Base-by-base conservation (phyloP, 2,888 invertebrate genomes). In the Bhutanitis thaidina region DNA sequence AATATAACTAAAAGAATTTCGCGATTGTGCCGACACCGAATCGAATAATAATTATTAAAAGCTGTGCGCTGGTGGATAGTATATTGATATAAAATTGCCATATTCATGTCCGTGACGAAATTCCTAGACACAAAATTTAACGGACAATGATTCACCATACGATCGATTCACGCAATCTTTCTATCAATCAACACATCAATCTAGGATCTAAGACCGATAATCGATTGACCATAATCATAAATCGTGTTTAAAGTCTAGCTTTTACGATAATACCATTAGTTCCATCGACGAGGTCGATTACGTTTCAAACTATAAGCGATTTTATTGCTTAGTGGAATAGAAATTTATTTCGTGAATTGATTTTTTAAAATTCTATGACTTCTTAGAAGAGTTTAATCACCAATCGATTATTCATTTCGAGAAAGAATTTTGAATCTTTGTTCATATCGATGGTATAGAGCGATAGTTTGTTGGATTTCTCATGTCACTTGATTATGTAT, bases 241-340 rank as follows among this genome's bases (percentile, higher is more conserved):
- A 15, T 5, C n/a, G 38, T 32, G 34, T 49, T 16, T 39, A 44
- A 44, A 49, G 15, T 10, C 43, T 44, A 44, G 49, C 38, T 27
- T 34, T 37, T 13, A n/a, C 13, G 44, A 43, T 43, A 49, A 49
- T 15, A 25, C 34, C 37, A 36, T 49, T 49, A 49, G 49, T 49
- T 49, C 43, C 49, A 43, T 38, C n/a, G 37, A 20, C 10, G 32
- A 5, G 43, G 37, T 43, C 32, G 38, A n/a, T 15, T 39, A 43
- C 49, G 7, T 30, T 40, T 40, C 12, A 3, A 29, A 30, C 25
- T 36, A 1, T 16, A 36, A 25, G 7, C 15, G 14, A 4, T 48
- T 38, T 46, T 45, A 29, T 45, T 32, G 38, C 39, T 39, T 47
- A 34, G 34, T 39, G 20, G 32, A 25, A 13, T 34, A 25, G 39